phyloP scores from a whole-genome alignment of 2,113 vertebrate genomes.

The Crocuta crocuta region DNA sequence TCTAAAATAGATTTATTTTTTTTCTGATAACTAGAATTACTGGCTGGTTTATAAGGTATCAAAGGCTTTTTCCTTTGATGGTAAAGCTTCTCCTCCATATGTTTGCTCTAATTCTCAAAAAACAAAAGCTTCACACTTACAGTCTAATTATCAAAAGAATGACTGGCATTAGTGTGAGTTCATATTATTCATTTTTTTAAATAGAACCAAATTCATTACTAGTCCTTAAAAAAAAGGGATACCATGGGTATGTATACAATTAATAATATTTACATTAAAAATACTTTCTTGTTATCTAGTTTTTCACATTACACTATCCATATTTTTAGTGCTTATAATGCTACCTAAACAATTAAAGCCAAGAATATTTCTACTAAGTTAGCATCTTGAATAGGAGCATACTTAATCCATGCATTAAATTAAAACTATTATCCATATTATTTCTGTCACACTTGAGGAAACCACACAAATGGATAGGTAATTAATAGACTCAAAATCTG shows the following conservation, averaged over 20 bases:
- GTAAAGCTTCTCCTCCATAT: background rate
- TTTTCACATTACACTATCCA: slow-evolving; percentile 32
- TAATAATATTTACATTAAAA: background rate
- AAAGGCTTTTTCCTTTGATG: slow-evolving; percentile 16
- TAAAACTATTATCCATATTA: slow-evolving; percentile 60
- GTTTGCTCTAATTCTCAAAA: slow-evolving; percentile 14
- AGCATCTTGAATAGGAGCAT: slow-evolving; percentile 32
- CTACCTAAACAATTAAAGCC: slow-evolving; percentile 55
- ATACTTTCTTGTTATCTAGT: slow-evolving; percentile 39
- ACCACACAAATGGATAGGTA: slow-evolving; percentile 61
- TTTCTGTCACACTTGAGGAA: slow-evolving; percentile 57
- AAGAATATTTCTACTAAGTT: slow-evolving; percentile 52
- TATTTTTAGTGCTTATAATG: slow-evolving; percentile 52
- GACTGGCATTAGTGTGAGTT: background rate
- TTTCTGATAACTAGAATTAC: slow-evolving; percentile 21
- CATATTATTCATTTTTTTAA: slow-evolving; percentile 21
- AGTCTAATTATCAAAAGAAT: slow-evolving; percentile 51
- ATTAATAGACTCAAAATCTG: slow-evolving; percentile 58
- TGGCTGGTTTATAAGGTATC: background rate
- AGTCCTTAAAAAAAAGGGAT: background rate
- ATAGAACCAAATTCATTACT: background rate
- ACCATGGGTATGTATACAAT: background rate
- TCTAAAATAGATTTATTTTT: background rate
- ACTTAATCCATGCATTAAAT: slow-evolving; percentile 71
- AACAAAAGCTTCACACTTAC: background rate